A percentile compares a stretch with the other conserved stretches of the same genome.
Conservation (phyloP, 2,888 invertebrate species). For the Bimastos eiseni region DNA sequence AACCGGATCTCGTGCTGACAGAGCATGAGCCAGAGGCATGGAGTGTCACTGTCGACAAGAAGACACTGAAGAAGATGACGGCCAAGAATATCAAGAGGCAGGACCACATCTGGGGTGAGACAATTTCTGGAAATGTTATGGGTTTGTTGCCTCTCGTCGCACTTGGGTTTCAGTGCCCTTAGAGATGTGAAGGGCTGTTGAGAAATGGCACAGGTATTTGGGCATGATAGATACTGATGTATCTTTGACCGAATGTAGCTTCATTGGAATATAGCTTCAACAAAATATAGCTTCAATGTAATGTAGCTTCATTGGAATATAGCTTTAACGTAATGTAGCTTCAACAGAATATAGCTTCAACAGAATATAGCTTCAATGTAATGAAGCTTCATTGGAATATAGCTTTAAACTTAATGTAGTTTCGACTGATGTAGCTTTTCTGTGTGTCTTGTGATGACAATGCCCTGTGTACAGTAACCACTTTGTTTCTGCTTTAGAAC, state of each 20-base stretch:
- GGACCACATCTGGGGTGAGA: constrained; percentile 81
- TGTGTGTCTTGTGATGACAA: neutral
- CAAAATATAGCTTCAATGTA: no score
- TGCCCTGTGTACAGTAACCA: neutral
- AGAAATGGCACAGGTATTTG: no score
- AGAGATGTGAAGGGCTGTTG: no score
- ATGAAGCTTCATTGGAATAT: no score
- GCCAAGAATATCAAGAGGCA: constrained; percentile 86
- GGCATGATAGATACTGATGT: no score
- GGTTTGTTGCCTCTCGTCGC: neutral
- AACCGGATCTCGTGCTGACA: constrained; percentile 22
- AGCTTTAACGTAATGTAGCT: neutral
- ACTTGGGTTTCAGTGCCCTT: neutral
- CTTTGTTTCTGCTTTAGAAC: constrained; percentile 67
- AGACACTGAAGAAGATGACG: constrained; percentile 69
- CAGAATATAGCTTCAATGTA: no score
- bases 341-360: no score
- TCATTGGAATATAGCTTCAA: no score
- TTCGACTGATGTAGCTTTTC: no score
- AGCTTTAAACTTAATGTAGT: no score
- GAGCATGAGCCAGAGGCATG: constrained; percentile 84
- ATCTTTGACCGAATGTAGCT: no score
- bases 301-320: no score
- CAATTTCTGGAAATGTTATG: neutral
- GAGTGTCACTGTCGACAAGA: constrained; percentile 87